A percentile compares a stretch with the other conserved stretches of the same genome.
Evolutionary conservation across 1,140 invertebrate species (phyloP).

Genomic region (Cephus cinctus): DNA sequence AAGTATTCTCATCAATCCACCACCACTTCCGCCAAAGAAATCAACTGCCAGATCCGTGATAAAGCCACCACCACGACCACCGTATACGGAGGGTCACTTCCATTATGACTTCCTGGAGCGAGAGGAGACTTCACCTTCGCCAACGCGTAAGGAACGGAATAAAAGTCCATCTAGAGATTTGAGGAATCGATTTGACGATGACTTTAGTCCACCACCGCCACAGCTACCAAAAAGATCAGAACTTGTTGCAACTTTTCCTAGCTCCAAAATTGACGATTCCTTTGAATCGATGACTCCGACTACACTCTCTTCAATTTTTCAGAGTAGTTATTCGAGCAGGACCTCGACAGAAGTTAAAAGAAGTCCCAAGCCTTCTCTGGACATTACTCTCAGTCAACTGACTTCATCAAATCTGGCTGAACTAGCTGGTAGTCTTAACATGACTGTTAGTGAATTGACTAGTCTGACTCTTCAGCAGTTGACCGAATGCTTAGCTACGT

Average conservation of each 20-base stretch:
- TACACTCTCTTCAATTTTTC: slow-evolving; percentile 39
- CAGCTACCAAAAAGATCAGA: slow-evolving; percentile 36
- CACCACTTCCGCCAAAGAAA: slow-evolving; percentile 83
- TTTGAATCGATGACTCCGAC: slow-evolving; percentile 43
- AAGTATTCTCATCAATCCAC: slow-evolving; percentile 66
- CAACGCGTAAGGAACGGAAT: slow-evolving; percentile 30
- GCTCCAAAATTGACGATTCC: slow-evolving; percentile 47
- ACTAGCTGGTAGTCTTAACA: slow-evolving; percentile 70
- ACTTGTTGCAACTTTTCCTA: slow-evolving; percentile 20
- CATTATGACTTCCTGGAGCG: slow-evolving; percentile 65
- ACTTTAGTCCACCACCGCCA: slow-evolving; percentile 45
- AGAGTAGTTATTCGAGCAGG: slow-evolving; percentile 21
- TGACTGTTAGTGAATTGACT: slow-evolving; percentile 74
- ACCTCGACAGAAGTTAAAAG: slow-evolving; percentile 24
- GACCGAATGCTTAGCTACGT: slow-evolving; percentile 68
- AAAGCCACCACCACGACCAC: slow-evolving; percentile 67
- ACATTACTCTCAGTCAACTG: slow-evolving; percentile 79
- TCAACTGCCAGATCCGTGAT: slow-evolving; percentile 47
- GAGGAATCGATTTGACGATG: slow-evolving; percentile 42
- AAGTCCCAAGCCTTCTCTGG: slow-evolving; percentile 50
- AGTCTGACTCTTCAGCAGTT: slow-evolving; percentile 82
- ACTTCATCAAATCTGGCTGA: slow-evolving; percentile 79
- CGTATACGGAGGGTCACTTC: slow-evolving; percentile 59
- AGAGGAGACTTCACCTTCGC: slow-evolving; percentile 52
- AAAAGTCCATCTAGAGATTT: slow-evolving; percentile 30